Base-by-base conservation (phyloP, 2,113 vertebrate genomes). In the Hippocampus mohnikei region DNA sequence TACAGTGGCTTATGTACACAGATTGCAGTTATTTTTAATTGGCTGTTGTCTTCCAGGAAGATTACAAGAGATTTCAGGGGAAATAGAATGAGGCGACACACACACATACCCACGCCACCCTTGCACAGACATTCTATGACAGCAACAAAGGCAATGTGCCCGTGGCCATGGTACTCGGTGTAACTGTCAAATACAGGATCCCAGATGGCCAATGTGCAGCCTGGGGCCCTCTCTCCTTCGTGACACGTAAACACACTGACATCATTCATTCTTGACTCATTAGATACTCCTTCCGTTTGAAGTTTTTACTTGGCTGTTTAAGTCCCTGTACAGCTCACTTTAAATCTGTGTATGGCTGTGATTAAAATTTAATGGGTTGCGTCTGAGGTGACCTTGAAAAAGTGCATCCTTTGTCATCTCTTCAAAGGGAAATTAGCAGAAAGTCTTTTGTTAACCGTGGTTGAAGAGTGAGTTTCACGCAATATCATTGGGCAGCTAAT, bases 311-410 rank as follows among this genome's bases (percentile, higher is more conserved):
- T 18, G 18, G 48, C 48, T 50, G 48, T 50, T 50, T 8, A 50
- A 50, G 18, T 50, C 48, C 48, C 48, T 50, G 48, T 18, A 21
- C 83, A 60, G 61, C 72, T 81, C 69, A 53, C 77, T 86, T 85
- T 86, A 81, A 84, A 77, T 86, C 72, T 84, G 83, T 75, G 81
- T 73, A 75, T 75, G 74, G 75, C 70, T 76, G 80, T 50, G 62
- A 86, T 90, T 83, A 86, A 77, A 85, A 72, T 79, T 87, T 86
- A 84, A 87, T 85, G 62, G 59, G 76, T 33, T 75, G 79, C 78
- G 74, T 80, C 58, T 48, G 73, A 73, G 70, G 68, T 75, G 79
- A 89, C 88, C 81, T 87, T 80, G 71, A 84, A 81, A 42, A 40
- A 72, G 64, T 60, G 55, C 69, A 76, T 75, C 78, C 81, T 82